These are phyloP conservation scores for Euwallacea similis DNA, from an alignment of 1,140 invertebrate species.

Conservation along the genomic window DNA sequence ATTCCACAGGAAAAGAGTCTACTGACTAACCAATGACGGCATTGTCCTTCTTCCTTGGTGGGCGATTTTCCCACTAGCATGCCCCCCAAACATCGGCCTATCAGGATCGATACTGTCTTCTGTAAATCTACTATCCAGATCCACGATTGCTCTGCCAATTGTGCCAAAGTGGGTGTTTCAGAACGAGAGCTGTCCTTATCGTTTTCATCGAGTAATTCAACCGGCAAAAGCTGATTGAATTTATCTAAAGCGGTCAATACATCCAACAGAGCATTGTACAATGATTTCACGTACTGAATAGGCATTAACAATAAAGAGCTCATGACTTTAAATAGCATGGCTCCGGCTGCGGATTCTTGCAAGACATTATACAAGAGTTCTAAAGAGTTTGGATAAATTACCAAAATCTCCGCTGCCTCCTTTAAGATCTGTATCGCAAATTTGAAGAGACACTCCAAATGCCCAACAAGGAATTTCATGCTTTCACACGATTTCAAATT, in stretches of 20 bases:
- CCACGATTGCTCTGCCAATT: slow-evolving; percentile 58
- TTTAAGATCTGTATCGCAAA: slow-evolving; percentile 57
- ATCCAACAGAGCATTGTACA: slow-evolving; percentile 57
- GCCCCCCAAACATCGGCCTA: slow-evolving; percentile 63
- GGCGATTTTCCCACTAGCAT: slow-evolving; percentile 59
- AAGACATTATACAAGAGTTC: slow-evolving; percentile 58
- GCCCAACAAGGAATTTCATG: slow-evolving; percentile 55
- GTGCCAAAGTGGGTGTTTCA: slow-evolving; percentile 55
- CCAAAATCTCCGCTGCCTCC: slow-evolving; percentile 51
- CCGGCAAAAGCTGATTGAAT: slow-evolving; percentile 59
- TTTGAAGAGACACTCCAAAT: slow-evolving; percentile 58
- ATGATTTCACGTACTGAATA: slow-evolving; percentile 50
- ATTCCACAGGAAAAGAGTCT: slow-evolving; percentile 62
- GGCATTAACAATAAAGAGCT: slow-evolving; percentile 62
- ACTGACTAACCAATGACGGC: slow-evolving; percentile 58
- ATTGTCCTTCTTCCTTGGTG: slow-evolving; percentile 56
- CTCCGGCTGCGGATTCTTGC: slow-evolving; percentile 58
- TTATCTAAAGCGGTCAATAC: slow-evolving; percentile 60
- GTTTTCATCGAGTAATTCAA: slow-evolving; percentile 40
- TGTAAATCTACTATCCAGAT: slow-evolving; percentile 67
- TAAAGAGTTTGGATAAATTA: slow-evolving; percentile 48
- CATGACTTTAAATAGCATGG: slow-evolving; percentile 62
- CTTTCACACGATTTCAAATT: not conserved
- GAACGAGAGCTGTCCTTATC: slow-evolving; percentile 47
- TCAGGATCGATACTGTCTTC: slow-evolving; percentile 61